Base-by-base conservation (phyloP, 2,113 vertebrate species). In the Ploceus nigricollis region DNA sequence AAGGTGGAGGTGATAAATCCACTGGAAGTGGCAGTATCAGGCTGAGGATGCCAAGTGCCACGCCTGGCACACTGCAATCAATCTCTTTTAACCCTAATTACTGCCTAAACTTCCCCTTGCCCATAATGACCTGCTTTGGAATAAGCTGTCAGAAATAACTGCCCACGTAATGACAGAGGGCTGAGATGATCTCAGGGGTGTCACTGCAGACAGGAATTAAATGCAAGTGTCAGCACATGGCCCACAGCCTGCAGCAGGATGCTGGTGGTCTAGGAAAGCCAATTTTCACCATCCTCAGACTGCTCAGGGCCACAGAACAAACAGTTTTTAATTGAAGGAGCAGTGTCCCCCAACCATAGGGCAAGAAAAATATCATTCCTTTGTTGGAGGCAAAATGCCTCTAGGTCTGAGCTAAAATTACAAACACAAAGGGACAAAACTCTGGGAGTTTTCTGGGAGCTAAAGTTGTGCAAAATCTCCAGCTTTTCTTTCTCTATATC, bases 1-100 rank as follows among this genome's bases (percentile, higher is more conserved):
- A 89, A 77, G 40, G 4, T n/a, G 31, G 72, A 44, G 73, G 23
- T 31, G 48, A 61, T 42, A 57, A 86, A 85, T 27, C 57, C 63
- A 15, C 47, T 61, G 33, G 7, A 54, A 61, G 24, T 48, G n/a
- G 45, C 51, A 64, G 25, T 5, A 22, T 44, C 51, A 60, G 64
- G 45, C 11, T 40, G 47, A 87, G 58, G 89, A 35, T 48, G 47
- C 27, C 48, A 28, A 33, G 25, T 33, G 56, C 27, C 30, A 21
- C 0, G 0, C 39, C 35, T 50, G 47, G 13, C 61, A 3, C 39
- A 0, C 27, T 31, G 30, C 22, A 83, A 81, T 51, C 63, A 63
- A 75, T 40, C 30, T 25, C 56, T 87, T 86, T 63, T 89, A 90
- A 89, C 51, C 69, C n/a, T 9, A 40, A 44, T 66, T 89, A 58